Evolutionary conservation across 2,888 invertebrate genomes (phyloP), one percentile per base, ranked within the genome.

Genomic region (Lycaena phlaeas): DNA sequence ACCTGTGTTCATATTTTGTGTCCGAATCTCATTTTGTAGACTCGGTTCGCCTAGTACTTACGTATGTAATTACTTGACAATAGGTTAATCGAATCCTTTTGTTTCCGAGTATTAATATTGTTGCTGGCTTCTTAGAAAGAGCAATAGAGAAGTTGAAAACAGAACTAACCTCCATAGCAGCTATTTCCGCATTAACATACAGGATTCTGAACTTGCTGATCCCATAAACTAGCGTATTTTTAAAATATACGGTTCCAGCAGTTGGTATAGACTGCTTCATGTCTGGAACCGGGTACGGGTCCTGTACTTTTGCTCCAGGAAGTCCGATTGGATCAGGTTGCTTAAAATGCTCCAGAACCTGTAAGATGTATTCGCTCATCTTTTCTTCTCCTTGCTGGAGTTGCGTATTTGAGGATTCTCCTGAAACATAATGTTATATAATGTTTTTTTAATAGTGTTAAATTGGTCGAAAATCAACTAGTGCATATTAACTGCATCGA

Each of bases 161-260:
- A n/a, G n/a, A n/a, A n/a, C n/a, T n/a, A n/a, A 91, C 93, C 87
- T 90, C 88, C 91, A 95, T 90, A 25, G 86, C 86, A 14, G 92
- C 90, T 36, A 95, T 74, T 68, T 95, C 92, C 0, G 90, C 89
- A 45, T 89, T 86, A 1, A 95, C 82, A 52, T 89, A 87, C 14
- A 90, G 82, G 31, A 96, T 89, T 15, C 90, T 87, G 66, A 95
- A 95, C 60, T 92, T 90, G 49, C 92, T 92, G 43, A 95, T 77
- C 2, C 95, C 95, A 54, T 91, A 87, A 0, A 95, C 88, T 44
- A 88, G 87, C 4, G 91, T 88, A 46, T 92, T 87, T 58, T 87
- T 89, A 69, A 95, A 92, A 55, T 88, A 85, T 67, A 95, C 40
- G 2, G 57, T 84, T 0, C 90, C 89, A 49, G 94, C 85, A 2